A percentile compares a stretch with the other conserved stretches of the same genome.
These are phyloP conservation scores for Perizoma affinitatum DNA, from an alignment of 2,888 invertebrate genomes.

Conservation along the genomic window DNA sequence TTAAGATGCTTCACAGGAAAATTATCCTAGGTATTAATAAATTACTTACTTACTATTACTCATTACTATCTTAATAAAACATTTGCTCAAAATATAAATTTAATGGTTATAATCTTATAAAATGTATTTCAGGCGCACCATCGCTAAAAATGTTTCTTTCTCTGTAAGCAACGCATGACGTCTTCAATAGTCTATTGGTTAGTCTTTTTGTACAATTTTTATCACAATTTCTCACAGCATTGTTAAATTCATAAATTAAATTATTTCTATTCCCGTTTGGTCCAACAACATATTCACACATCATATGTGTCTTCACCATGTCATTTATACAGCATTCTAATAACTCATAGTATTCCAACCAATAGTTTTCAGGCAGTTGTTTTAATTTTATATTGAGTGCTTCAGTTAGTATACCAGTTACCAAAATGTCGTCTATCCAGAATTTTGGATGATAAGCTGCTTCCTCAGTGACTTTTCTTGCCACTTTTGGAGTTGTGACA, in stretches of 20 bases:
- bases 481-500: slow-evolving; percentile 87
- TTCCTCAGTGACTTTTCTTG: slow-evolving; percentile 81
- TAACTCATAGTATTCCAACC: slow-evolving; percentile 88
- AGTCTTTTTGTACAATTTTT: slow-evolving; percentile 80
- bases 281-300: slow-evolving; percentile 88
- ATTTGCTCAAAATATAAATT: background rate
- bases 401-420: slow-evolving; percentile 91
- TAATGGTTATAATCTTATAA: slow-evolving; percentile 23
- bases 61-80: background rate
- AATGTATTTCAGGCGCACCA: slow-evolving; percentile 31
- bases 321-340: slow-evolving; percentile 90
- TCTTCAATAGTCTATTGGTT: slow-evolving; percentile 75
- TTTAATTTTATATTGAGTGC: slow-evolving; percentile 81
- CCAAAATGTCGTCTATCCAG: slow-evolving; percentile 96
- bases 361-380: slow-evolving; percentile 84
- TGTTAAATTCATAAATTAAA: slow-evolving; percentile 86
- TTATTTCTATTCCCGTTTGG: slow-evolving; percentile 91
- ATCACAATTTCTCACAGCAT: slow-evolving; percentile 85
- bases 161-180: slow-evolving; percentile 84
- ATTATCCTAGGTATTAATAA: slow-evolving; percentile 15
- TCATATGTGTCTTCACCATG: slow-evolving; percentile 79
- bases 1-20: slow-evolving; percentile 12
- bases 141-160: slow-evolving; percentile 45
- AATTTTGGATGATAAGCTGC: slow-evolving; percentile 87
- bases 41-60: no score